Evolutionary conservation across 1,140 invertebrate species (phyloP).

Genomic region (Mycetomoellerius zeteki): DNA sequence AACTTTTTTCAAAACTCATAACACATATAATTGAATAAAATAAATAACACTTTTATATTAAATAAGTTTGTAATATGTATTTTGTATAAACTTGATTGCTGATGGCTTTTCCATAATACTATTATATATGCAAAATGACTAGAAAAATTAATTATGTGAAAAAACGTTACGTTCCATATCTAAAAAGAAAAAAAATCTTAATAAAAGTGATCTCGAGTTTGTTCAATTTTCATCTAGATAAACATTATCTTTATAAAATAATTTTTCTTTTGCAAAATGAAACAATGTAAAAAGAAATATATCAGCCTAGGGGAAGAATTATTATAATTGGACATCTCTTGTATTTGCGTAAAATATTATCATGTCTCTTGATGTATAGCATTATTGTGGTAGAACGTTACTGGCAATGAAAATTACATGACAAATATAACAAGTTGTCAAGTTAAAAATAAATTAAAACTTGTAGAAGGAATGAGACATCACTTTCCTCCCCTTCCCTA

Average conservation of each 20-base stretch:
- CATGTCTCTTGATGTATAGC: background rate
- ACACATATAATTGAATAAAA: background rate
- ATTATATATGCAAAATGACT: background rate
- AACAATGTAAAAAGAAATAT: background rate
- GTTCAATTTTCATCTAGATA: background rate
- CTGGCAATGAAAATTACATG: constrained; percentile 45
- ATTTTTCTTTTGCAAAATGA: background rate
- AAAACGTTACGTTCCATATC: background rate
- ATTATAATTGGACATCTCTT: constrained; percentile 18
- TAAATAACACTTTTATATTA: background rate
- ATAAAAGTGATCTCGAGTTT: background rate
- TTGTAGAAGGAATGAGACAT: constrained; percentile 39
- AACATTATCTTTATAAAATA: background rate
- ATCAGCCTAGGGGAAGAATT: background rate
- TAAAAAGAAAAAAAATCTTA: background rate
- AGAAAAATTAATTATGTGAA: background rate
- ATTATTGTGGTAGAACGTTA: constrained; percentile 6
- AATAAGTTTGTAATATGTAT: background rate
- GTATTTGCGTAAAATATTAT: background rate
- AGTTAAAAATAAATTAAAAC: background rate
- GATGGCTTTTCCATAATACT: background rate
- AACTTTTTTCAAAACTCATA: constrained; percentile 2
- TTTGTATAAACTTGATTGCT: background rate
- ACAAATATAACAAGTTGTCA: background rate
- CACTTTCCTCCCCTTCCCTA: background rate